Base-by-base conservation (phyloP, 2,113 vertebrate genomes). In the Neodontobutis hainanensis region DNA sequence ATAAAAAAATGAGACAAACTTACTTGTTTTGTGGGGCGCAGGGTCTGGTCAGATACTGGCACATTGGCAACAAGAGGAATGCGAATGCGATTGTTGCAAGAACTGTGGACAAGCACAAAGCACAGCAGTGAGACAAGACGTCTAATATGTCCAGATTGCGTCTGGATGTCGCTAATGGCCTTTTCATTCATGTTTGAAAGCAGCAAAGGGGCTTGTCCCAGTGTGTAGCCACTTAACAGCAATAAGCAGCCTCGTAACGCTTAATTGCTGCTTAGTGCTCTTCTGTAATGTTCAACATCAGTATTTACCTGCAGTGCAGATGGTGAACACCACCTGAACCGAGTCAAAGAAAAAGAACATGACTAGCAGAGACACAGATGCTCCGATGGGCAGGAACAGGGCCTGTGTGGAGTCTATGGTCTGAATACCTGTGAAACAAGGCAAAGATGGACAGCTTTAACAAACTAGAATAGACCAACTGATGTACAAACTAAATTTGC, bases 301-400 rank as follows among this genome's bases (percentile, higher is more conserved):
- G 32, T 15, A 14, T 40, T 88, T 92, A 99, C 97, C 97, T 96
- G 97, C 97, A 88, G 97, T 99, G 94, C 97, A 99, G 93, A 99
- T 99, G 90, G 97, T 99, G 85, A 99, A 99, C 89, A 99, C 97
- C 85, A 99, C 97, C 87, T 99, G 97, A 90, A 99, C 97, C 0
- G 97, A 99, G 86, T 99, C 97, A 53, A 99, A 99, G 94, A 99
- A 99, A 94, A 99, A 99, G 94, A 99, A 99, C 97, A 99, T 99
- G 75, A 99, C 96, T 46, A 99, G 93, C 78, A 99, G 95, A 71
- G 97, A 99, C 65, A 99, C 97, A 0, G 97, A 99, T 0, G 97
- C 97, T 83, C 97, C 97, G 50, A 99, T 97, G 0, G 97, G 97
- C 79, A 99, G 94, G 87, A 99, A 99, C 67, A 99, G 87, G 0